Conservation (phyloP, 2,113 vertebrate species). For the Pachypanchax playfairii region DNA sequence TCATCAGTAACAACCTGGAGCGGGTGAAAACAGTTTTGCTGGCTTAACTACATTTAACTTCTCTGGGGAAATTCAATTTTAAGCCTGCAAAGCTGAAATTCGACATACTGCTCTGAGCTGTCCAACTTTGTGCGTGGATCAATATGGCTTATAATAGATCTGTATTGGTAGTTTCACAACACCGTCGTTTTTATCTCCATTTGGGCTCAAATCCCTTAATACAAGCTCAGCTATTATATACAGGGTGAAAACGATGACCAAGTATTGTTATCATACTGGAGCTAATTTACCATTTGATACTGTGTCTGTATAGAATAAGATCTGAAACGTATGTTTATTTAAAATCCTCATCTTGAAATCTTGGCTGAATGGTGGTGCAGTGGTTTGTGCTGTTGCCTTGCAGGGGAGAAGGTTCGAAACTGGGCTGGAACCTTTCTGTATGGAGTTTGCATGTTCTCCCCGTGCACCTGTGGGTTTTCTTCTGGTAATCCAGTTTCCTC, state of each 20-base stretch:
- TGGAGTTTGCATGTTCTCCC: no score
- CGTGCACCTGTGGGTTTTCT: no score
- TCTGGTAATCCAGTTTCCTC: no score
- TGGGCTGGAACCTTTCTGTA: no score
- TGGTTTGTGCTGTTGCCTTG: no score
- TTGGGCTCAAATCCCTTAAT: slow-evolving; percentile 48
- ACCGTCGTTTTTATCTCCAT: slow-evolving; percentile 50
- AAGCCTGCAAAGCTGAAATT: slow-evolving; percentile 53
- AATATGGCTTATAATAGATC: slow-evolving; percentile 70
- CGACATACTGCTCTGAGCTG: slow-evolving; percentile 51
- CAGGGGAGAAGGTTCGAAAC: no score
- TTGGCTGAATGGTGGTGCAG: no score
- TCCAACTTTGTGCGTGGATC: slow-evolving; percentile 60
- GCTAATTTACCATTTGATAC: slow-evolving; percentile 39
- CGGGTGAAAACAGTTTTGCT: slow-evolving; percentile 39
- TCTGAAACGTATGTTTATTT: slow-evolving; percentile 2
- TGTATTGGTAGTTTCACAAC: slow-evolving; percentile 60
- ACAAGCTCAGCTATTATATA: slow-evolving; percentile 38
- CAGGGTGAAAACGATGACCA: slow-evolving; percentile 21
- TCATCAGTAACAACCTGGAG: slow-evolving; percentile 26
- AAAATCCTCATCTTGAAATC: not conserved
- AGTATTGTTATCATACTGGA: slow-evolving; percentile 5
- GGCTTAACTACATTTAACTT: slow-evolving; percentile 53
- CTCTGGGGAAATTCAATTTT: slow-evolving; percentile 64
- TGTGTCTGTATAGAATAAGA: slow-evolving; percentile 16